phyloP scores from a whole-genome alignment of 2,888 invertebrate genomes.

The Tenthredo amoena region DNA sequence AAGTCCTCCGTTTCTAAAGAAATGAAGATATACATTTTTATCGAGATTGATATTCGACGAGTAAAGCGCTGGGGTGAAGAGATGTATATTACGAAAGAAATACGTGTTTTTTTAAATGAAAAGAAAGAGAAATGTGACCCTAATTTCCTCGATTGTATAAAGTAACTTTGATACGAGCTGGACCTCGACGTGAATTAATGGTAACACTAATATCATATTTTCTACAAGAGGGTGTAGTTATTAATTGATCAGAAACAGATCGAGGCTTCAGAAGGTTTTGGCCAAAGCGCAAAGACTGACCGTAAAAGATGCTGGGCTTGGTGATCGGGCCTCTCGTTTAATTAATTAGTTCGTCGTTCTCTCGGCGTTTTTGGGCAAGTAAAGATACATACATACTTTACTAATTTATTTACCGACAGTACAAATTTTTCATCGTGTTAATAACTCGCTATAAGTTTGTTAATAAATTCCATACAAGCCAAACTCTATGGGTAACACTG shows the following conservation, averaged over 20 bases:
- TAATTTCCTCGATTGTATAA: not conserved
- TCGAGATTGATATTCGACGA: not conserved
- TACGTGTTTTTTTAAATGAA: not conserved
- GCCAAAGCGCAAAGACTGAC: conserved; percentile 35
- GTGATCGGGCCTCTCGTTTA: conserved; percentile 26
- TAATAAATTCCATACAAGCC: not conserved
- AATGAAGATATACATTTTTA: not conserved
- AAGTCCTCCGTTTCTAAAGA: not conserved
- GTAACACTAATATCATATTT: conserved; percentile 1
- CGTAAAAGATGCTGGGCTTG: conserved; percentile 13
- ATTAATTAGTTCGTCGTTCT: conserved; percentile 9
- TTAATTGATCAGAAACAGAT: conserved; percentile 30
- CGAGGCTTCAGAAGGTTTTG: not conserved
- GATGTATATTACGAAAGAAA: not conserved
- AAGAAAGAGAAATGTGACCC: not conserved
- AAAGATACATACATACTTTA: conserved; percentile 1
- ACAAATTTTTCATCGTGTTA: conserved; percentile 60
- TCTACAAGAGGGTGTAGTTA: not conserved
- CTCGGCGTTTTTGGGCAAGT: conserved; percentile 12
- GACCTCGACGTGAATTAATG: not conserved
- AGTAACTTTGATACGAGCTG: not conserved
- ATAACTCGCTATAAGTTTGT: conserved; percentile 26
- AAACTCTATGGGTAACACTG: not conserved
- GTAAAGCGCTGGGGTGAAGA: not conserved
- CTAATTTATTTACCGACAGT: conserved; percentile 60